Evolutionary conservation across 2,888 invertebrate species (phyloP).

Genomic region (Oscheius sp.): DNA sequence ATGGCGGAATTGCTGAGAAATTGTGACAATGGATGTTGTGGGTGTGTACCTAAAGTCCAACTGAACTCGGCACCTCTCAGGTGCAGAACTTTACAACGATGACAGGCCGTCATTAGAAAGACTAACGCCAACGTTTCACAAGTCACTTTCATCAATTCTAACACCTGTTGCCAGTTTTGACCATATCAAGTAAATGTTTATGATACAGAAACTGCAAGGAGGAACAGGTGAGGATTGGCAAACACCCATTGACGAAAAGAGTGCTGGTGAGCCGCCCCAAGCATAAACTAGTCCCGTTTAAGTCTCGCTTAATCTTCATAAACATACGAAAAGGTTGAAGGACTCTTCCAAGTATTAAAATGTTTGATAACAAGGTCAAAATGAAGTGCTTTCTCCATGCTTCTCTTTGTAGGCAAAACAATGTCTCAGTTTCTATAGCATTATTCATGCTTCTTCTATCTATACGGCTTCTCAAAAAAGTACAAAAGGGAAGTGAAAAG

Average conservation of each 20-base stretch:
- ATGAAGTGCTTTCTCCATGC: neutral
- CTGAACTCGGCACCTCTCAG: constrained; percentile 2
- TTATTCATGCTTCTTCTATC: neutral
- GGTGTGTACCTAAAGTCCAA: neutral
- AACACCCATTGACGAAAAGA: no score
- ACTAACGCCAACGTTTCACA: constrained; percentile 24
- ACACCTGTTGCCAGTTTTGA: constrained; percentile 21
- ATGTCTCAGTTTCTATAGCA: neutral
- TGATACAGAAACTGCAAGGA: neutral
- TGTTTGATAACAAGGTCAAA: no score
- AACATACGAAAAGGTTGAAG: neutral
- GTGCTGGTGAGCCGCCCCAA: neutral
- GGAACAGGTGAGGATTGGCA: neutral
- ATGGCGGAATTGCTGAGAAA: neutral
- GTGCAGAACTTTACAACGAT: constrained; percentile 24
- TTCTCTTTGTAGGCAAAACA: neutral
- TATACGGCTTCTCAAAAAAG: neutral
- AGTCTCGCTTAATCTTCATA: constrained; percentile 1
- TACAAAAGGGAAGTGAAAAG: neutral
- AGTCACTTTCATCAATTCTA: constrained; percentile 6
- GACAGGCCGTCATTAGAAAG: constrained; percentile 27
- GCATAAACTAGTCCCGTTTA: constrained; percentile 1
- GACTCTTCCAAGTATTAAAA: neutral
- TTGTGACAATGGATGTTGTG: neutral
- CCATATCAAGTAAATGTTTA: neutral